Evolutionary conservation across 2,888 invertebrate genomes (phyloP).

Genomic region (Tipula lateralis): DNA sequence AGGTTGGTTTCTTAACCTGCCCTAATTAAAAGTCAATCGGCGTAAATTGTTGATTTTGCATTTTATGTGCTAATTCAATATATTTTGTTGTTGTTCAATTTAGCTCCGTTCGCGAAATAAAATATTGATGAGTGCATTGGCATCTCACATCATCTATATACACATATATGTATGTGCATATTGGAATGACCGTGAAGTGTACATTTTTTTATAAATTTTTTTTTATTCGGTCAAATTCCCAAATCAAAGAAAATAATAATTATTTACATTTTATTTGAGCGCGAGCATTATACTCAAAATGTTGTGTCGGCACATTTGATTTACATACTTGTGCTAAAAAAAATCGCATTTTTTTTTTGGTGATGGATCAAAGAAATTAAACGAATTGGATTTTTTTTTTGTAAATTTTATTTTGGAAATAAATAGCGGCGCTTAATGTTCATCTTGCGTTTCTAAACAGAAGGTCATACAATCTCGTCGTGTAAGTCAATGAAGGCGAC

Average conservation of each 20-base stretch:
- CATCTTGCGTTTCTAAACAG: neutral
- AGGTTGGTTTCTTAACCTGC: neutral
- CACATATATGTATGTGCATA: neutral
- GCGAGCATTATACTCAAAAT: neutral
- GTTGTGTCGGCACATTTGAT: constrained; percentile 24
- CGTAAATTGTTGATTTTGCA: neutral
- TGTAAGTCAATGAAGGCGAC: no score
- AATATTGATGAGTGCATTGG: constrained; percentile 6
- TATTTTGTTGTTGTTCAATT: neutral
- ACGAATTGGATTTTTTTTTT: neutral
- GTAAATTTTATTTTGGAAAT: neutral
- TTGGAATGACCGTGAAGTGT: neutral
- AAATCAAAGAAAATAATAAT: constrained; percentile 3
- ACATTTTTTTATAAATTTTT: neutral
- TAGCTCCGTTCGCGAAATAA: neutral
- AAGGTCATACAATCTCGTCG: no score
- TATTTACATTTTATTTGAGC: neutral
- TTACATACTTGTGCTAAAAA: constrained; percentile 11
- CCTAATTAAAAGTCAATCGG: neutral
- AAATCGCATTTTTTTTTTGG: neutral
- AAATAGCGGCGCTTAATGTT: neutral
- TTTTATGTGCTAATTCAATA: neutral
- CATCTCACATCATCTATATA: neutral
- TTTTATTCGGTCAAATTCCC: constrained; percentile 4
- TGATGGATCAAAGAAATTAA: neutral